These are phyloP conservation scores for Clunio marinus DNA, from an alignment of 2,888 invertebrate genomes.

Conservation along the genomic window DNA sequence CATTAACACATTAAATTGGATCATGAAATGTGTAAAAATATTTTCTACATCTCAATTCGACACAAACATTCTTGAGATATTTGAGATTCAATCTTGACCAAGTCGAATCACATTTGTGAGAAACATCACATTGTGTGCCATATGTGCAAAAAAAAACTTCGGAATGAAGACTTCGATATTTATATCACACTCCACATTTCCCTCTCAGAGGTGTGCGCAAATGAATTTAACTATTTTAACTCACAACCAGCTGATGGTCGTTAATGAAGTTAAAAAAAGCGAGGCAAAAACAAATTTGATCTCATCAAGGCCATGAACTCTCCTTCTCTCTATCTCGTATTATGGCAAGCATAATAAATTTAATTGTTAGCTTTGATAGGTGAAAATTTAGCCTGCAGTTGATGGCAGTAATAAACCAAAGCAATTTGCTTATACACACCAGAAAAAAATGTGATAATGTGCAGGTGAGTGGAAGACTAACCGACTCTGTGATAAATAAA, in stretches of 20 bases:
- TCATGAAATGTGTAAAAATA: not conserved
- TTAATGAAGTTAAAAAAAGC: not conserved
- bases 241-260: not conserved
- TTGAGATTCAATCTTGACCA: constrained; percentile 1
- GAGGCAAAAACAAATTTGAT: not conserved
- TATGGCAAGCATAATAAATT: too few species aligned
- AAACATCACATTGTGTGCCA: not conserved
- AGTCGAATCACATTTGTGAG: not conserved
- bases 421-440: too few species aligned
- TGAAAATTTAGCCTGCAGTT: too few species aligned
- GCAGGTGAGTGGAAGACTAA: too few species aligned
- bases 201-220: too few species aligned
- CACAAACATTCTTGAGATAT: not conserved
- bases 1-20: not conserved
- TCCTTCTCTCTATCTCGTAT: too few species aligned
- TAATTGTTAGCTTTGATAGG: too few species aligned
- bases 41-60: not conserved
- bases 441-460: too few species aligned
- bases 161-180: not conserved
- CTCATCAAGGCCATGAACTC: not conserved
- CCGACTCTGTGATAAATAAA: too few species aligned
- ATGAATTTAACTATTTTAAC: not conserved
- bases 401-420: too few species aligned
- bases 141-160: not conserved
- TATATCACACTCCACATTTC: too few species aligned